Evolutionary conservation across 2,888 invertebrate genomes (phyloP), one percentile per base, ranked within the genome.

Genomic region (Spilosoma lubricipeda): DNA sequence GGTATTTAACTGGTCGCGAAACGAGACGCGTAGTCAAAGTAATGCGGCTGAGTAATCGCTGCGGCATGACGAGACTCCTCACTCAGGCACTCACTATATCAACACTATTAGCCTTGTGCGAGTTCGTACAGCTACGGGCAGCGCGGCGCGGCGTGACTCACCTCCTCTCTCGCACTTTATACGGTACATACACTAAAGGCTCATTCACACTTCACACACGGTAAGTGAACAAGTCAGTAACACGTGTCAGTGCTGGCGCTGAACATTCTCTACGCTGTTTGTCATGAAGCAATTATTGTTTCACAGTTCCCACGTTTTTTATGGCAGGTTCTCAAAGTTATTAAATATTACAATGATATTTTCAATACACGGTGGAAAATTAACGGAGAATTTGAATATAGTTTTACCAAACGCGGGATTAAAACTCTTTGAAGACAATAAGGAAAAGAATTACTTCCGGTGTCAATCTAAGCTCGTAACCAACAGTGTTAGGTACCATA

Each of bases 41-140:
- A 23, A 65, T 36, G 65, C 36, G 65, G 8, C 65, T 66, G 36
- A 66, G 36, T 66, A 66, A 66, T 33, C 5, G 65, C 9, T 66
- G 65, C 65, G 65, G 36, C 65, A 66, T n/a, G 65, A 39, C 65
- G 65, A 63, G 63, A 30, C 63, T 15, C 30, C 63, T 63, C 27
- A 63, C 63, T 18, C 18, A 18, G 30, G 30, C 27, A 63, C 63
- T 18, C 18, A 18, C 30, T 63, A 18, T 63, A 63, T 63, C 63
- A 63, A 63, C 63, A 63, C 30, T 18, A 18, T 30, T 15, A 63
- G 18, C 30, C 63, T 63, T 18, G 30, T 63, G 18, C 7, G 15
- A 5, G 9, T 11, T 48, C 59, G 13, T 59, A 63, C 18, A n/a
- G n/a, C n/a, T n/a, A 9, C 15, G 13, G n/a, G 27, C 13, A 5